A percentile compares a stretch with the other conserved stretches of the same genome.
Evolutionary conservation across 2,797 vertebrate genomes (phyloP).

Genomic region (Amphiprion clarkii): DNA sequence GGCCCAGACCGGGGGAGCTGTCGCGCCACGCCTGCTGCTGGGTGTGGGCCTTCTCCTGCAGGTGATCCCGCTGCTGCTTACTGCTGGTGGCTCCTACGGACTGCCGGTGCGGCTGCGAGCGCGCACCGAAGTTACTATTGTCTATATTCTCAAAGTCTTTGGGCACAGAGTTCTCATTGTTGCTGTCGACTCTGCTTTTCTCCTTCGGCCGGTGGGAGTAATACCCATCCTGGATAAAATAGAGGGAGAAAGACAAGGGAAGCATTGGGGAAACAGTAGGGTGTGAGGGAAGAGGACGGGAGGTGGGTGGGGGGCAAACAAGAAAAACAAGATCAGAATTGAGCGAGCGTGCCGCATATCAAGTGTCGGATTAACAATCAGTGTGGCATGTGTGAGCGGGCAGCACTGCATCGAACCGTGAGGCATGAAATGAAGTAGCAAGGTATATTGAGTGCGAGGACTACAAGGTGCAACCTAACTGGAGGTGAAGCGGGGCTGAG

Average conservation of each 20-base stretch:
- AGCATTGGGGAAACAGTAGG: constrained; percentile 23
- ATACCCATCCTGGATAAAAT: constrained; percentile 90
- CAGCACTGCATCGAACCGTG: constrained; percentile 60
- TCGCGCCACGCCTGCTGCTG: constrained; percentile 86
- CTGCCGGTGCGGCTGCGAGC: constrained; percentile 91
- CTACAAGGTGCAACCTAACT: constrained; percentile 68
- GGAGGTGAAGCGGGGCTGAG: constrained; percentile 59
- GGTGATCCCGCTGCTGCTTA: constrained; percentile 88
- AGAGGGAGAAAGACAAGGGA: constrained; percentile 31
- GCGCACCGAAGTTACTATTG: constrained; percentile 96
- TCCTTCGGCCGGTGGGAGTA: constrained; percentile 97
- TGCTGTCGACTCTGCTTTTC: constrained; percentile 96
- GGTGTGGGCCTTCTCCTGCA: constrained; percentile 87
- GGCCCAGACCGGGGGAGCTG: constrained; percentile 77
- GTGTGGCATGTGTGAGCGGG: constrained; percentile 69
- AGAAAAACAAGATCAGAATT: constrained; percentile 74
- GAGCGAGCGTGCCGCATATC: constrained; percentile 68
- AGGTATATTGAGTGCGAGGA: constrained; percentile 61
- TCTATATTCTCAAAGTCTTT: constrained; percentile 99
- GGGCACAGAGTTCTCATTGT: constrained; percentile 98
- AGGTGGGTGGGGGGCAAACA: constrained; percentile 51
- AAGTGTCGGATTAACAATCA: constrained; percentile 79
- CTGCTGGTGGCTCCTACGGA: constrained; percentile 73
- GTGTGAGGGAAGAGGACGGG: constrained; percentile 24
- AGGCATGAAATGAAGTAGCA: constrained; percentile 81